Base-by-base conservation (phyloP, 2,888 invertebrate species). In the Marasmarcha lunaedactyla region DNA sequence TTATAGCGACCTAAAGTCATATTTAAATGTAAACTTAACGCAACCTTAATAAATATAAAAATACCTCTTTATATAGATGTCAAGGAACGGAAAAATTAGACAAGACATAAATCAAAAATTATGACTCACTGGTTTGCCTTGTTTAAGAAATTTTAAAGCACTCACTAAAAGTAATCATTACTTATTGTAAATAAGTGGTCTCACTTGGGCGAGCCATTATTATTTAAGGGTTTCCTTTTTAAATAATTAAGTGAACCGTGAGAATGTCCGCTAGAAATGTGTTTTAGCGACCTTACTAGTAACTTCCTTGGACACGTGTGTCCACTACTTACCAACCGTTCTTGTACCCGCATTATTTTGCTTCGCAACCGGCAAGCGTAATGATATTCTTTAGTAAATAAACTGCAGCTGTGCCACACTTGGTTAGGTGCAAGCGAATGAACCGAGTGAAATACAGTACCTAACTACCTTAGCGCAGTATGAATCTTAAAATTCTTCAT, bases 181-280 rank as follows among this genome's bases (percentile, higher is more conserved):
- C n/a, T n/a, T n/a, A n/a, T n/a, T n/a, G n/a, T n/a, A n/a, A n/a
- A n/a, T n/a, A 67, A 74, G 72, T 70, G 70, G 58, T 57, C 46
- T 59, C 63, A 60, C 67, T 58, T 51, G 62, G 58, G 55, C 64
- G 59, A 51, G 49, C 66, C 64, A 68, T 74, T 69, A 64, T 63
- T 30, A n/a, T 30, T 10, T 2, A 30, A 30, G 11, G 4, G 30
- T 30, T 30, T 2, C 3, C 11, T 20, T 20, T 20, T 20, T 5
- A 20, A 20, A 20, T 7, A 20, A 20, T 20, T 7, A 20, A 7
- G 20, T 36, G 55, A 51, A 54, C 58, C 74, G 78, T 78, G 78
- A 67, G 78, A 78, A 74, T 63, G 63, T 53, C 57, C 74, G 78
- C 78, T 78, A 67, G 78, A 78, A 74, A 63, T 63, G 52, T 47